phyloP scores from a whole-genome alignment of 2,888 invertebrate species.

The Orchestes rusci region DNA sequence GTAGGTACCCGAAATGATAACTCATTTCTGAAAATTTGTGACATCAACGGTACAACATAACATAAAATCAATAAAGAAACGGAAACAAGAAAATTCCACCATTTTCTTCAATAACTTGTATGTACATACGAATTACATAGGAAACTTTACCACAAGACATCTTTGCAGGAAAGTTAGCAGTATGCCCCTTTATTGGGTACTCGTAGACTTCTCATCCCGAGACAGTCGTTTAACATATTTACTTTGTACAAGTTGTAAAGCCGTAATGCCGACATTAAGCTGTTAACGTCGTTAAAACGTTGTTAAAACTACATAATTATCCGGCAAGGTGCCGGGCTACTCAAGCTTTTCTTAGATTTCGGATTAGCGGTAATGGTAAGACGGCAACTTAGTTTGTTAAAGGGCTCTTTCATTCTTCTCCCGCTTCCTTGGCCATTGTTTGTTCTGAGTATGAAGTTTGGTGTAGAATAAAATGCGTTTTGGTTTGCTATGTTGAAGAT shows the following conservation, averaged over 20 bases:
- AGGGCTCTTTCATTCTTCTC: constrained; percentile 17
- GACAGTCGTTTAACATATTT: constrained; percentile 25
- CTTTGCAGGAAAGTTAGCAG: too few species aligned
- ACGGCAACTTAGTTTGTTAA: constrained; percentile 18
- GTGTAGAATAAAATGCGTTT: too few species aligned
- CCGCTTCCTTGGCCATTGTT: not conserved
- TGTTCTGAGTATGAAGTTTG: constrained; percentile 14
- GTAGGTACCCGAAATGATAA: too few species aligned
- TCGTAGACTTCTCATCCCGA: constrained; percentile 21
- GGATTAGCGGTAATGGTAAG: constrained; percentile 32
- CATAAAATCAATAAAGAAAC: too few species aligned
- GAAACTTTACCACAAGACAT: too few species aligned
- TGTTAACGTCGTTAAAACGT: constrained; percentile 33
- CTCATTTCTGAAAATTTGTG: too few species aligned
- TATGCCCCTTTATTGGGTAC: too few species aligned
- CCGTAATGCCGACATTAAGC: constrained; percentile 34
- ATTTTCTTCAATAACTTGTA: too few species aligned
- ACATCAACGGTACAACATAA: too few species aligned
- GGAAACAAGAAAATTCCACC: too few species aligned
- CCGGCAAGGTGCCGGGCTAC: constrained; percentile 24
- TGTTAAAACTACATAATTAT: constrained; percentile 32
- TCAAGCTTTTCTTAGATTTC: constrained; percentile 34
- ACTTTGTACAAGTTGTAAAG: constrained; percentile 33
- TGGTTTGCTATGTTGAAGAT: constrained; percentile 3
- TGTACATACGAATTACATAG: too few species aligned